Evolutionary conservation across 2,888 invertebrate species (phyloP), one percentile per base, ranked within the genome.

Genomic region (Acanthacorydalis orientalis): DNA sequence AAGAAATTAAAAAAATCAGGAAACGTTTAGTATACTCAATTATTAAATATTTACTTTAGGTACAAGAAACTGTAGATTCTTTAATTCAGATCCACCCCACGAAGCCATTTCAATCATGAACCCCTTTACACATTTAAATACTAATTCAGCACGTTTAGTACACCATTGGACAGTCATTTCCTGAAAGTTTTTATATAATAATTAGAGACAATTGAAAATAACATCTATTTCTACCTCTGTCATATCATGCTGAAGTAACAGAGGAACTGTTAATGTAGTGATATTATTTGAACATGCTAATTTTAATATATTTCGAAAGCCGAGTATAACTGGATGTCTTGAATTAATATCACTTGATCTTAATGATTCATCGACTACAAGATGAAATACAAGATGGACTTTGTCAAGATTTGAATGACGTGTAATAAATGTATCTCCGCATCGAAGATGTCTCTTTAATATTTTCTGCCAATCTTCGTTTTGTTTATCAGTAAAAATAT

Each of bases 21-120:
- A 37, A 38, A 11, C 43, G 12, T 7, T 11, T 32, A 23, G 23
- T 9, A 6, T 34, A 14, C 31, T 44, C 38, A 35, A 9, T 9
- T 44, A 32, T 43, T 51, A 46, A 12, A 31, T 14, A 45, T 49
- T 58, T 65, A 80, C 82, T 68, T 80, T 77, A 2, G 93, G 92
- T 45, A 91, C 77, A 50, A 91, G 69, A 62, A 88, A 87, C 63
- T 85, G 84, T 31, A 93, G 72, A 63, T 85, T 95, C 68, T 87
- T 86, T 52, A 90, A 70, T 66, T 87, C 88, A 0, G 87, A 83
- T 33, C 90, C 90, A 51, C 90, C 90, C 81, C 91, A 86, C 1
- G 91, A 87, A 8, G 88, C 85, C 74, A 92, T 90, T 73, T 98
- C 98, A 66, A 99, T 92, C 88, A 98, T 89, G 68, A 97, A 98